These are phyloP conservation scores for Corythornis leucogaster DNA, from an alignment of 2,797 vertebrate species.

Conservation along the genomic window DNA sequence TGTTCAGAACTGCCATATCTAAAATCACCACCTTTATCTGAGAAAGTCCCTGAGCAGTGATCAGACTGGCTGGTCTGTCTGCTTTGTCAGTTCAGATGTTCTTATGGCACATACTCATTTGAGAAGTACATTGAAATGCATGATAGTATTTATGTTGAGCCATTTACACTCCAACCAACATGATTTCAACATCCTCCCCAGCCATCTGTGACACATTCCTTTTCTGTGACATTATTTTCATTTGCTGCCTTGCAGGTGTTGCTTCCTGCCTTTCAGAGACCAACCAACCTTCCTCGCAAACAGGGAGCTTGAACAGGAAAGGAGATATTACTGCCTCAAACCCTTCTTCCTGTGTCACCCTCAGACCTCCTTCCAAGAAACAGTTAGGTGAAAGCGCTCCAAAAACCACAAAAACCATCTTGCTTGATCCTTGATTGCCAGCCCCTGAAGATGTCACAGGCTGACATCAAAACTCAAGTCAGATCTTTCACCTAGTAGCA, in stretches of 20 bases:
- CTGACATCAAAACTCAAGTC: background rate
- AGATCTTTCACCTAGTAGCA: background rate
- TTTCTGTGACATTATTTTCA: background rate
- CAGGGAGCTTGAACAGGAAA: slow-evolving; percentile 45
- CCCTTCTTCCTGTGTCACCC: background rate
- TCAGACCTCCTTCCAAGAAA: slow-evolving; percentile 28
- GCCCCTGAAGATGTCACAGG: background rate
- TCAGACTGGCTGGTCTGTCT: background rate
- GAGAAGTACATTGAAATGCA: background rate
- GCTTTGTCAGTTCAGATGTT: background rate
- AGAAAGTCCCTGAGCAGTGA: background rate
- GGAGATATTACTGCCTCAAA: slow-evolving; percentile 19
- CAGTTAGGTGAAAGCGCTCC: background rate
- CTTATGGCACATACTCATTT: background rate
- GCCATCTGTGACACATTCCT: background rate
- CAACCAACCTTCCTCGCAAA: slow-evolving; percentile 26
- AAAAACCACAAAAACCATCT: background rate
- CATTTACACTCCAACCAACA: background rate
- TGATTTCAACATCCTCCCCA: background rate
- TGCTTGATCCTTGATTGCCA: background rate
- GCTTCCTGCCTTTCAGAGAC: slow-evolving; percentile 50
- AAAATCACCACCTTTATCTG: background rate
- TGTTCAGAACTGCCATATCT: background rate
- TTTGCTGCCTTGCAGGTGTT: slow-evolving; percentile 64
- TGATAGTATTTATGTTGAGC: background rate